Conservation (phyloP, 2,113 vertebrate species). For the Callaeas wilsoni region DNA sequence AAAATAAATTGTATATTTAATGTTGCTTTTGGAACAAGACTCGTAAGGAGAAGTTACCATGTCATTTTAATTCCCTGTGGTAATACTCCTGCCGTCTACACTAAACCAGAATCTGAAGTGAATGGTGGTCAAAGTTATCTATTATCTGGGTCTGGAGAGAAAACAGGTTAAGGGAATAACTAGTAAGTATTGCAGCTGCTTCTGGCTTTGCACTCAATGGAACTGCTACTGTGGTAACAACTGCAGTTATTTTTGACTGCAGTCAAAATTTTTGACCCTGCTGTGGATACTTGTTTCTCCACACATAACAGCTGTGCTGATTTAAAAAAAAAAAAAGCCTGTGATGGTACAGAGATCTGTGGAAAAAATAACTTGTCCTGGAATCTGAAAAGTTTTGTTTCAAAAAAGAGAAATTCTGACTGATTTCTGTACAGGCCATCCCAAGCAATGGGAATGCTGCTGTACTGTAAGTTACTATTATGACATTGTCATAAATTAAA, state of each 20-base stretch:
- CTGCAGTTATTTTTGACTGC: background rate
- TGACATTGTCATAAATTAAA: background rate
- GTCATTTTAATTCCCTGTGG: background rate
- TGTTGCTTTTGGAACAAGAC: background rate
- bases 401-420: background rate
- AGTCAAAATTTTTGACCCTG: background rate
- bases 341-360: background rate
- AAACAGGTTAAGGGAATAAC: background rate
- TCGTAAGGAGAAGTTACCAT: background rate
- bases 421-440: fast-evolving
- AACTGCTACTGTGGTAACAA: background rate
- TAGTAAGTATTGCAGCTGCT: background rate
- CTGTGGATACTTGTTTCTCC: background rate
- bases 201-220: background rate
- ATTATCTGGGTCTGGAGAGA: background rate
- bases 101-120: background rate
- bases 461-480: background rate
- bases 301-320: background rate
- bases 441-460: background rate
- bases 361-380: background rate
- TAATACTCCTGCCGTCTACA: background rate
- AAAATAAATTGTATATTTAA: background rate
- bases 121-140: background rate
- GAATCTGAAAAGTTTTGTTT: background rate
- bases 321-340: background rate